Base-by-base conservation (phyloP, 2,888 invertebrate genomes). In the Campoplex nolae region DNA sequence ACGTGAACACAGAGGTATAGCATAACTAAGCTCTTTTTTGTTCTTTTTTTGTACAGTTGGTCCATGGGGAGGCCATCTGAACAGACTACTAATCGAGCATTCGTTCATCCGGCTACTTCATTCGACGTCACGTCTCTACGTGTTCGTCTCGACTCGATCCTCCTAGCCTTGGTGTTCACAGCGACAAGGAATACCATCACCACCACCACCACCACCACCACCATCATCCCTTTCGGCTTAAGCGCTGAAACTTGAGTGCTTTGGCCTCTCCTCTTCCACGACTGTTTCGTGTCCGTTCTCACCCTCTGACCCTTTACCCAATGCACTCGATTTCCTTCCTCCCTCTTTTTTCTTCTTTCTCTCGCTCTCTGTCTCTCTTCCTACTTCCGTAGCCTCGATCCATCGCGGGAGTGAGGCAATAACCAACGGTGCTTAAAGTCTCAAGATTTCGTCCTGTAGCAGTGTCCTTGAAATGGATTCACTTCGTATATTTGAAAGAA, bases 21-120 rank as follows among this genome's bases (percentile, higher is more conserved):
- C 13, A 56, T 79, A 54, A 56, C 54, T 16, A 71, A n/a, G 23
- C 23, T 51, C 67, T 62, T 74, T 67, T 74, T 67, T 35, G 6
- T 42, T 65, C 45, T 45, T 35, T 75, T 70, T 70, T 42, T 45
- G 8, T 38, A 73, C 11, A 67, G 51, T 38, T 74, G 51, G 38
- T 32, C 18, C 51, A 74, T 45, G 18, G 70, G 32, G n/a, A 74
- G 28, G 62, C 56, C 62, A 80, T 68, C 83, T 54, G 83, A 68
- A 82, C 76, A 54, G 88, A 88, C 82, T 88, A 83, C 88, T 88
- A 88, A 88, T 88, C 88, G 88, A 76, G 82, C 79, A 84, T 88
- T 88, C 84, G 86, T 85, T 88, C 86, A 88, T 85, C 84, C 81
- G 45, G 71, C 73, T 76, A 73, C 82, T 84, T 78, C 68, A 88